phyloP scores from a whole-genome alignment of 2,888 invertebrate species.

The Chrysopilus asiliformis region DNA sequence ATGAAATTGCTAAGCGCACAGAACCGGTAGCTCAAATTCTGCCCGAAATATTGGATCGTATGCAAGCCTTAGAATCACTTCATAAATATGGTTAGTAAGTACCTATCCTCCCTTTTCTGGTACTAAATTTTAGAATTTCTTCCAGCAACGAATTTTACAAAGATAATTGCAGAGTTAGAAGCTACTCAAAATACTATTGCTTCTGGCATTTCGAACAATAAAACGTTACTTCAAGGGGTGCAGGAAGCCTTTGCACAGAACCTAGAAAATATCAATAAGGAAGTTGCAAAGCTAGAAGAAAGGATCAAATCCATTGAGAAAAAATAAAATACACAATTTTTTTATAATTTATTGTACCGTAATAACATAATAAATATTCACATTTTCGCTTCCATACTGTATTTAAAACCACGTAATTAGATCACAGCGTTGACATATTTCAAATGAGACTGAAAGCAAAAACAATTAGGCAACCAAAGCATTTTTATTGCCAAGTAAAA shows the following conservation, averaged over 20 bases:
- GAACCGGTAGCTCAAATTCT: slow-evolving; percentile 65
- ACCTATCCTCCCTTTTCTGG: background rate
- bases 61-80: slow-evolving; percentile 72
- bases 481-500: too few relatives aligned
- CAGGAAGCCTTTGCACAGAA: slow-evolving; percentile 71
- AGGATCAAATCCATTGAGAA: slow-evolving; percentile 52
- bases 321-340: too few relatives aligned
- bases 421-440: too few relatives aligned
- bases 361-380: too few relatives aligned
- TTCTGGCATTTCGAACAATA: slow-evolving; percentile 61
- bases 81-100: slow-evolving; percentile 69
- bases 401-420: too few relatives aligned
- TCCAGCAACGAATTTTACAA: slow-evolving; percentile 78
- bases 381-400: too few relatives aligned
- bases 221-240: slow-evolving; percentile 59
- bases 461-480: too few relatives aligned
- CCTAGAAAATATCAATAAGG: slow-evolving; percentile 61
- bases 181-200: slow-evolving; percentile 59
- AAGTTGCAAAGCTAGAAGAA: slow-evolving; percentile 59
- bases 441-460: too few relatives aligned
- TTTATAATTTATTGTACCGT: too few relatives aligned
- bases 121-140: slow-evolving; percentile 15
- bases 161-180: slow-evolving; percentile 69
- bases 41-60: slow-evolving; percentile 67
- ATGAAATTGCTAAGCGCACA: slow-evolving; percentile 75